These are phyloP conservation scores for Umimayanthus chanpuru DNA, from an alignment of 92 coral and sea anemone genomes.

Conservation along the genomic window DNA sequence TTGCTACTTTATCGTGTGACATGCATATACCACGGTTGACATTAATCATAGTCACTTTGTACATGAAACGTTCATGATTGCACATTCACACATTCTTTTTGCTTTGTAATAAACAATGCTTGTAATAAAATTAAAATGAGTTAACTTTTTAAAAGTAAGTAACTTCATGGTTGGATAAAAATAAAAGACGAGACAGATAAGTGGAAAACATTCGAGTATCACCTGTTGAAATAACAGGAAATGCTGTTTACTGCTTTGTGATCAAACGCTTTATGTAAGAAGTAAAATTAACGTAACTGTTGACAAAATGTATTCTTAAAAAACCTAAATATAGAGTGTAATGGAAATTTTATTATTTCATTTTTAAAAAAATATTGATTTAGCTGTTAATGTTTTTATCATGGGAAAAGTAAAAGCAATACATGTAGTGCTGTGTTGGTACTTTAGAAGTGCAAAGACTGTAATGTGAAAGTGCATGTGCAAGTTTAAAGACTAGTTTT, in stretches of 20 bases:
- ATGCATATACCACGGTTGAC: no score
- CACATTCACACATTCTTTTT: conserved; percentile 24
- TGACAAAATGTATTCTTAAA: no score
- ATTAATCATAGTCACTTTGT: no score
- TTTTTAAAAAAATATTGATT: background rate
- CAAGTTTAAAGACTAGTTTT: no score
- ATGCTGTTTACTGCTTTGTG: no score
- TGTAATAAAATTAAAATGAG: background rate
- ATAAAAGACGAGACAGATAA: background rate
- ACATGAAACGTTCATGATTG: background rate
- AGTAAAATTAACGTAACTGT: no score
- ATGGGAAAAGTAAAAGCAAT: no score
- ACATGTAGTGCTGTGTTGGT: background rate
- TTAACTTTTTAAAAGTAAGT: background rate
- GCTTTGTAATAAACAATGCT: background rate
- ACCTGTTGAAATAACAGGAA: background rate
- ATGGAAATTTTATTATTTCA: no score
- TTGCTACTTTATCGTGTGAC: background rate
- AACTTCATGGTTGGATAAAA: background rate
- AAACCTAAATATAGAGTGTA: background rate
- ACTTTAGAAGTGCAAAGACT: no score
- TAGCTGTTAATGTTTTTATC: background rate
- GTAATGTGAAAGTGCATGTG: no score
- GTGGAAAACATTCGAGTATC: background rate
- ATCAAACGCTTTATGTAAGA: no score